Conservation (phyloP, 2,888 invertebrate species). For the Asteroscopus sphinx region DNA sequence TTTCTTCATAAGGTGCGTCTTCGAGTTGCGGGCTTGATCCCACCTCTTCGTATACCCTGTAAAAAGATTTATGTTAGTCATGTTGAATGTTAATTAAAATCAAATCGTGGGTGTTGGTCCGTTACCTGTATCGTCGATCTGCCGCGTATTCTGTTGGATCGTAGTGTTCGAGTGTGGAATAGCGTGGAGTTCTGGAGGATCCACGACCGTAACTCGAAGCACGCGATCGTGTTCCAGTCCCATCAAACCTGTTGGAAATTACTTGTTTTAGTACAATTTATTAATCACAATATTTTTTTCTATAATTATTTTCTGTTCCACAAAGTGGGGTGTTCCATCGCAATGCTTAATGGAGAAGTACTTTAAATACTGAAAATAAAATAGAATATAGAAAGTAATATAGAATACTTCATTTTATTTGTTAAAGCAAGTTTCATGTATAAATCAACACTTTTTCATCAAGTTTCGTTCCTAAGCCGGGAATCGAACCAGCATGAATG, state of each 20-base stretch:
- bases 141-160: conserved; percentile 86
- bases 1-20: conserved; percentile 88
- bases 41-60: conserved; percentile 84
- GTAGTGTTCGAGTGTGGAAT: conserved; percentile 81
- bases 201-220: conserved; percentile 82
- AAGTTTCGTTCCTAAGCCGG: no score
- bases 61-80: neutral
- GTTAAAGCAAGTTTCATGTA: no score
- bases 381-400: no score
- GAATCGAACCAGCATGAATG: no score
- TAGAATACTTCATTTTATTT: no score
- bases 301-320: no score
- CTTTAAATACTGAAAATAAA: no score
- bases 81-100: neutral
- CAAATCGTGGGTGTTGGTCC: neutral
- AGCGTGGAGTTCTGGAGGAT: conserved; percentile 81
- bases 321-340: no score
- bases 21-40: conserved; percentile 92
- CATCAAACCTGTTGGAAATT: conserved; percentile 73
- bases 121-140: conserved; percentile 86
- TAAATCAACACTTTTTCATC: no score
- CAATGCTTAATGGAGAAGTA: no score
- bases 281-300: conserved; percentile 4
- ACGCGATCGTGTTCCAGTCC: conserved; percentile 85
- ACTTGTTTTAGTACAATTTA: neutral